These are phyloP conservation scores for Macrobrachium rosenbergii DNA, from an alignment of 1,140 invertebrate genomes.

Conservation along the genomic window DNA sequence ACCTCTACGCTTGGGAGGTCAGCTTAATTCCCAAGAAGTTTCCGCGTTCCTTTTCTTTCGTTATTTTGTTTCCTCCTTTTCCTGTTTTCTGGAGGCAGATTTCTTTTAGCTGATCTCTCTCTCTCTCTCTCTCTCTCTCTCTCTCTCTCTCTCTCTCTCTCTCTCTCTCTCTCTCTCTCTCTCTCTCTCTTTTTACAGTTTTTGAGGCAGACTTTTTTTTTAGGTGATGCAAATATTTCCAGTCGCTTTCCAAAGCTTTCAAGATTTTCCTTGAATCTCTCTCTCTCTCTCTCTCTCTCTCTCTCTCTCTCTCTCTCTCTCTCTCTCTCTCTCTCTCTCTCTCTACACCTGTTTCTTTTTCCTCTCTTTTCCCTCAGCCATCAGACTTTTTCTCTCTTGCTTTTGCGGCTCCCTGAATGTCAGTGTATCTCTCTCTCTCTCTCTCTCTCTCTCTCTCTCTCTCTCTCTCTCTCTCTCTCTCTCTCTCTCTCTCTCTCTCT, in stretches of 20 bases:
- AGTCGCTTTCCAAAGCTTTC: no score
- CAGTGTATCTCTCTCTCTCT: constrained; percentile 7
- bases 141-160: constrained; percentile 17
- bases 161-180: constrained; percentile 7
- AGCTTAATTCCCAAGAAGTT: no score
- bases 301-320: background rate
- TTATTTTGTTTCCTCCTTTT: no score
- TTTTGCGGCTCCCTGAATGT: no score
- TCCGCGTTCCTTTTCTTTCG: no score
- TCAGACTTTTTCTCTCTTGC: background rate
- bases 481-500: constrained; percentile 3
- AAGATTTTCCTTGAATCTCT: no score
- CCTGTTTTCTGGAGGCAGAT: background rate
- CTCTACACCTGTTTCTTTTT: background rate
- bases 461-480: constrained; percentile 8
- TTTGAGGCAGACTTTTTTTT: no score
- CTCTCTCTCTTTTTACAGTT: no score
- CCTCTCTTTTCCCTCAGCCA: background rate
- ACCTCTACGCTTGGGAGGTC: no score
- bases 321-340: background rate
- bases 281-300: background rate
- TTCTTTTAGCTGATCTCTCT: background rate
- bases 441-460: constrained; percentile 18
- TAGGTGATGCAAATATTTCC: background rate
- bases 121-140: background rate